phyloP scores from a whole-genome alignment of 1,140 invertebrate genomes.

The Campodea augens region DNA sequence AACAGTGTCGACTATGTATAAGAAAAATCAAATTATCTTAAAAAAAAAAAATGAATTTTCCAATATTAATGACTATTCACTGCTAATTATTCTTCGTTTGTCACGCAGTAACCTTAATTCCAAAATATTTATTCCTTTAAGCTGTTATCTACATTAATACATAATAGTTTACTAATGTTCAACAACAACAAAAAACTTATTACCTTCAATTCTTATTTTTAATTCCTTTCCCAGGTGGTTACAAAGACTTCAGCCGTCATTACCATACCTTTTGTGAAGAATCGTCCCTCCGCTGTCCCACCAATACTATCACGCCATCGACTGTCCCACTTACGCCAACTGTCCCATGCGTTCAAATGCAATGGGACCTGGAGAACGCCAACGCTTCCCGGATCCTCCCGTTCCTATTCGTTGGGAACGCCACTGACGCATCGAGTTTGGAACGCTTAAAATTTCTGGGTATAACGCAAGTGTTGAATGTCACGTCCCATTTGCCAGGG shows the following conservation, averaged over 20 bases:
- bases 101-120: too few species aligned
- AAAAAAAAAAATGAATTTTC: too few species aligned
- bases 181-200: too few species aligned
- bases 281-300: slow-evolving; percentile 17
- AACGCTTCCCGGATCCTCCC: slow-evolving; percentile 62
- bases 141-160: too few species aligned
- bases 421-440: slow-evolving; percentile 56
- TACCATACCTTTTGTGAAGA: slow-evolving; percentile 43
- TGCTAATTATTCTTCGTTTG: too few species aligned
- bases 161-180: too few species aligned
- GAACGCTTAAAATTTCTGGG: slow-evolving; percentile 41
- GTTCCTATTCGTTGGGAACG: slow-evolving; percentile 75
- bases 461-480: slow-evolving; percentile 58
- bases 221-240: slow-evolving; percentile 36
- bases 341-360: slow-evolving; percentile 10
- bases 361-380: slow-evolving; percentile 46
- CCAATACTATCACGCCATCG: slow-evolving; percentile 11
- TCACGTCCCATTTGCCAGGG: slow-evolving; percentile 55
- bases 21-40: too few species aligned
- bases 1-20: too few species aligned
- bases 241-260: slow-evolving; percentile 42
- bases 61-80: too few species aligned
- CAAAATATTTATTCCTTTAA: too few species aligned
- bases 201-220: too few species aligned
- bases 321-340: slow-evolving; percentile 10